These are phyloP conservation scores for Delia radicum DNA, from an alignment of 1,140 invertebrate species.

Conservation along the genomic window DNA sequence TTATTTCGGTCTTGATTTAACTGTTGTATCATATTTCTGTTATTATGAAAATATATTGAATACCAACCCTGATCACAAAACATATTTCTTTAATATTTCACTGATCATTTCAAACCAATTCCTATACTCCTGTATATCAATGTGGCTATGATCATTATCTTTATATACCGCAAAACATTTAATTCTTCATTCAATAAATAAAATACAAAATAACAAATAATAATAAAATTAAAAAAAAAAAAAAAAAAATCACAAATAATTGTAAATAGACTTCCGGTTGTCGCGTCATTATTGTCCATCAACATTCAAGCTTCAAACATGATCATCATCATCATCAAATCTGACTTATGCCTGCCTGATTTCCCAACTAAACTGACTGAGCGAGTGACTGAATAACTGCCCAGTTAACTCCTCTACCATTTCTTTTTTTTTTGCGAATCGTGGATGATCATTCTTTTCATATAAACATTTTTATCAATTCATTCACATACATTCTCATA, in stretches of 20 bases:
- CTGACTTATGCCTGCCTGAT: background rate
- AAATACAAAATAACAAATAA: background rate
- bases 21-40: too few relatives aligned
- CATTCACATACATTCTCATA: background rate
- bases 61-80: too few relatives aligned
- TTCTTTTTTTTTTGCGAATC: background rate
- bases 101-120: too few relatives aligned
- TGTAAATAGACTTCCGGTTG: slow-evolving; percentile 3
- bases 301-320: background rate
- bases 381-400: background rate
- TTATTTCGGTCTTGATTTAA: too few relatives aligned
- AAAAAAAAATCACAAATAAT: background rate
- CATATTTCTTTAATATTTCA: too few relatives aligned
- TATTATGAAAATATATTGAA: too few relatives aligned
- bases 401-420: background rate
- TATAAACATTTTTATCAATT: background rate
- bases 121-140: too few relatives aligned
- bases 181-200: slow-evolving; percentile 5
- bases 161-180: background rate
- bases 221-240: background rate
- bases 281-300: slow-evolving; percentile 3
- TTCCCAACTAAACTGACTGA: background rate
- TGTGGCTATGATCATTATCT: background rate
- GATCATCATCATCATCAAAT: background rate
- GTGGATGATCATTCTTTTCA: background rate